phyloP scores from a whole-genome alignment of 2,113 vertebrate species.

The Syngnathus floridae region DNA sequence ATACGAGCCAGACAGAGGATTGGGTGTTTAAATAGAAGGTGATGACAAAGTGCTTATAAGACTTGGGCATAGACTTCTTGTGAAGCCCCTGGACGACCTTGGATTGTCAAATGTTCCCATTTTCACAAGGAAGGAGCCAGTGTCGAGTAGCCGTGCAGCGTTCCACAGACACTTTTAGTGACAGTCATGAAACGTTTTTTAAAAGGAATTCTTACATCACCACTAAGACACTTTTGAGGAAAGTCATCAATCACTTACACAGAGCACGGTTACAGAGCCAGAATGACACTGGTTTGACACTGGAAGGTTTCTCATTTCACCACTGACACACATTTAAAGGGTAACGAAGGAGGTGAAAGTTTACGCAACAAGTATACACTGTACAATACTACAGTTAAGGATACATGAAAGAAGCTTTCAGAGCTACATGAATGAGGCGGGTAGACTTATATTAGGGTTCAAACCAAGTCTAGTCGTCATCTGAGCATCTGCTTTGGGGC shows the following conservation, averaged over 20 bases:
- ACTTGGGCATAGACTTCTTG: conserved; percentile 48
- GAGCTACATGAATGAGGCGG: conserved; percentile 18
- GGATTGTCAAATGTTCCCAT: conserved; percentile 60
- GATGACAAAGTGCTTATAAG: conserved; percentile 74
- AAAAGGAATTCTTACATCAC: conserved; percentile 35
- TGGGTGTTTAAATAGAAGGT: conserved; percentile 67
- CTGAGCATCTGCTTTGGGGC: conserved; percentile 51
- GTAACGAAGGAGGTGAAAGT: background rate
- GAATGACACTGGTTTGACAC: background rate
- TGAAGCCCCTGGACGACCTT: conserved; percentile 59
- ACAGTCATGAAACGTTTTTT: conserved; percentile 30
- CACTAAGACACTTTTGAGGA: conserved; percentile 13
- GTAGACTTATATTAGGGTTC: background rate
- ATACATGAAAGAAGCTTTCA: conserved; percentile 4
- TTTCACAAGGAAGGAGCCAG: conserved; percentile 55
- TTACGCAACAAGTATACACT: background rate
- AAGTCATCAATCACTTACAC: conserved; percentile 25
- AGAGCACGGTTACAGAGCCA: background rate
- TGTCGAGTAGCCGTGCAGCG: conserved; percentile 42
- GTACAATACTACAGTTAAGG: background rate
- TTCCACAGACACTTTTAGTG: conserved; percentile 49
- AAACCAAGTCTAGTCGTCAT: conserved; percentile 36
- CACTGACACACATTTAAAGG: background rate
- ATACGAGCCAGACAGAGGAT: conserved; percentile 52
- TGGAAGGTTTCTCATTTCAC: conserved; percentile 1